Base-by-base conservation (phyloP, 1,140 invertebrate genomes). In the Frieseomelitta varia region DNA sequence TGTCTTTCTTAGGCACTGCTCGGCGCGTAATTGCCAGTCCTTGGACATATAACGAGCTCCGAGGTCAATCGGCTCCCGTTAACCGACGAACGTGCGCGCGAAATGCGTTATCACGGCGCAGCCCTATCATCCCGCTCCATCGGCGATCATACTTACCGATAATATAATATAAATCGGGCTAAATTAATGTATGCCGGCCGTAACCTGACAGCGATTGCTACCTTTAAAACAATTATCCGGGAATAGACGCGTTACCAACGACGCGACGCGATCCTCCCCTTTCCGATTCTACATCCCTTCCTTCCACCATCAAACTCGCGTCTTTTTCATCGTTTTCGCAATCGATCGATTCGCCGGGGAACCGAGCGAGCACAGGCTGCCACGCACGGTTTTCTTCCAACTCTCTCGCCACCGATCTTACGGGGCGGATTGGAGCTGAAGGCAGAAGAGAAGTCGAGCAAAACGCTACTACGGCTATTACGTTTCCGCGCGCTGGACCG, bases 381-480 rank as follows among this genome's bases (percentile, higher is more conserved):
- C 19, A 39, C 67, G 34, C 19, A 21, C 34, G 19, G 21, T 68
- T 68, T 24, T 34, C 4, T 68, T n/a, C 4, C 15, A 47, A 47
- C 39, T 19, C 63, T 34, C 65, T 30, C 8, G 11, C 10, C 17
- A 11, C 17, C 19, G 27, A 34, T 34, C n/a, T 67, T 8, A 19
- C 30, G 17, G 17, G 12, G 11, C 75, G 81, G 79, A 47, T 87
- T 21, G 85, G 39, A 69, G 61, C 69, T 56, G 67, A 56, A 75
- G 80, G 80, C 4, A 68, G 30, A 39, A 68, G 30, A 39, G 27
- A 67, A 80, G 80, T 77, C 76, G 86, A 79, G 81, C 90, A 82
- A 89, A 90, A 90, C 56, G 84, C 85, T 68, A 67, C 68, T 71
- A 77, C 87, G 85, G 91, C 90, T 91, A 91, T 91, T 91, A 91